Conservation (phyloP, 2,113 vertebrate genomes). For the Notothenia rossii region DNA sequence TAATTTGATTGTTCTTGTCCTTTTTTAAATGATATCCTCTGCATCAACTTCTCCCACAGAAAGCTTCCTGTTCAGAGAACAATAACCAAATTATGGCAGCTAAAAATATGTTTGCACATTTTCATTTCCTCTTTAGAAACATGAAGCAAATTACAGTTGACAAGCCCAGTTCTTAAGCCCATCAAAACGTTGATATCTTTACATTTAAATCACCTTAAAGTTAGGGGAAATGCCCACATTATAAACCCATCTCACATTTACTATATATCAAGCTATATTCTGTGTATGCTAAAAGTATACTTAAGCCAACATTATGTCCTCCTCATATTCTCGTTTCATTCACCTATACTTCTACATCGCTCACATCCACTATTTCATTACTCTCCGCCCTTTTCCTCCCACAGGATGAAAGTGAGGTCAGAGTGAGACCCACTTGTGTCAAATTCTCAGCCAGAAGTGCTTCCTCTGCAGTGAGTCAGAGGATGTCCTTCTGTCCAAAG, state of each 20-base stretch:
- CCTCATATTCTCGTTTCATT: neutral
- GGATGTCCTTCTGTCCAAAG: constrained; percentile 1
- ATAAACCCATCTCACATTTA: neutral
- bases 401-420: neutral
- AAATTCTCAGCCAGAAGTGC: constrained; percentile 1
- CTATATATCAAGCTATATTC: neutral
- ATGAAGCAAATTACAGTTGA: neutral
- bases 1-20: constrained; percentile 27
- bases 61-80: constrained; percentile 7
- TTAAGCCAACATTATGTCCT: neutral
- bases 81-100: neutral
- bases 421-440: neutral
- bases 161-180: neutral
- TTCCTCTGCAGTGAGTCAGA: neutral
- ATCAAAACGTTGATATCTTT: neutral
- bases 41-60: neutral
- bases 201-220: neutral
- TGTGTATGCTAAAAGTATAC: neutral
- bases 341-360: neutral
- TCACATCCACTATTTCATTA: neutral
- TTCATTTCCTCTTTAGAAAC: constrained; percentile 13
- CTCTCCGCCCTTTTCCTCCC: neutral
- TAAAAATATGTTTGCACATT: constrained; percentile 21
- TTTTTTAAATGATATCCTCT: constrained; percentile 17
- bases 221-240: neutral